Percentiles rank a stretch among this genome's conserved stretches.
phyloP scores from a whole-genome alignment of 2,888 invertebrate species.

The Macrosoma leucophasiata region DNA sequence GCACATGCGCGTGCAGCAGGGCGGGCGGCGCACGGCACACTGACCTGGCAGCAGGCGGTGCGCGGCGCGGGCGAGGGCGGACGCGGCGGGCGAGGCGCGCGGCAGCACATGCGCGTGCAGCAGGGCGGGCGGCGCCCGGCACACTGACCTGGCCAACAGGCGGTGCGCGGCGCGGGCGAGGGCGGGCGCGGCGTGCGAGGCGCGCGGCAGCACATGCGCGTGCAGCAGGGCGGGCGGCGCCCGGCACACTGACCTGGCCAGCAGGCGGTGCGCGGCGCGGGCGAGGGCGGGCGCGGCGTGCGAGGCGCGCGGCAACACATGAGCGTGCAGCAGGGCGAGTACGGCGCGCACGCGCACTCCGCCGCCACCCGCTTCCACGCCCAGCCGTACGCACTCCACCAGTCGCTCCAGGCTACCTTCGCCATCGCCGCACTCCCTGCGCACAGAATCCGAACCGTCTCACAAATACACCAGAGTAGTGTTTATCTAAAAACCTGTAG shows the following conservation, averaged over 20 bases:
- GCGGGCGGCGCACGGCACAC: conserved; percentile 56
- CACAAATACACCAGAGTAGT: too few species aligned
- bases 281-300: conserved; percentile 49
- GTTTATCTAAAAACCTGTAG: too few species aligned
- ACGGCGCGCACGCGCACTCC: conserved; percentile 56
- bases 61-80: conserved; percentile 41
- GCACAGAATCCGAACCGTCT: too few species aligned
- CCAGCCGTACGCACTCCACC: conserved; percentile 66
- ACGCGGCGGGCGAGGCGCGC: conserved; percentile 55
- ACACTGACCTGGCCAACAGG: conserved; percentile 40
- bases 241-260: conserved; percentile 48
- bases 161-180: conserved; percentile 51
- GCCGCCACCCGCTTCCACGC: conserved; percentile 65
- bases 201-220: conserved; percentile 53
- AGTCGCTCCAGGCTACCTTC: conserved; percentile 70
- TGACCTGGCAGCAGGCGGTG: conserved; percentile 27
- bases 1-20: conserved; percentile 52
- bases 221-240: conserved; percentile 38
- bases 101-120: conserved; percentile 49
- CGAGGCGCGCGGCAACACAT: conserved; percentile 53
- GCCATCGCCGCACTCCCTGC: conserved; percentile 60
- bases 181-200: conserved; percentile 47
- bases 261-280: conserved; percentile 55
- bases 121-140: conserved; percentile 30
- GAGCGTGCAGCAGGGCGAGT: conserved; percentile 54